Evolutionary conservation across 2,888 invertebrate species (phyloP), one percentile per base, ranked within the genome.

Genomic region (Eupelmus urozonus): DNA sequence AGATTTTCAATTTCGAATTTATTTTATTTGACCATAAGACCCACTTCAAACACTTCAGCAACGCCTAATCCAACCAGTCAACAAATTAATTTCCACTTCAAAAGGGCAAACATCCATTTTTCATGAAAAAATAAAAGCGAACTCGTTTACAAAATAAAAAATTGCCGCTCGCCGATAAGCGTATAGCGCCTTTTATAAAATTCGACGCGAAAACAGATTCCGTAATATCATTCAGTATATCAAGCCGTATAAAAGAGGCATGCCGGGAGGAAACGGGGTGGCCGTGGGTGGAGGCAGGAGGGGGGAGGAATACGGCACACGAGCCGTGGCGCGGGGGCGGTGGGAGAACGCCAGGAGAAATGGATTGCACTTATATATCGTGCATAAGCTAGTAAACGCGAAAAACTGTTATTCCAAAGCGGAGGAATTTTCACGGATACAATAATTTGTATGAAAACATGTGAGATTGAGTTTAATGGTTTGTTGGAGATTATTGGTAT

Each of bases 201-300:
- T 66, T 72, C 29, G 16, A 42, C 16, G 51, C 40, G 72, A 45
- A 72, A 79, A 82, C 78, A 72, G 80, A 79, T 72, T 81, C 67
- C 57, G 69, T 77, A 82, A 81, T 81, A 76, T 82, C 80, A 73
- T 75, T 73, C 76, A 75, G 79, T 73, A 80, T 78, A 80, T 79
- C 77, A 80, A 79, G 79, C 81, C 82, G 45, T 81, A 83, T 82
- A 81, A 83, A 80, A 82, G 76, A 76, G 71, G 78, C 76, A 77
- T 72, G 55, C 70, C 13, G 78, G 57, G 53, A 53, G 18, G 66
- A 45, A 20, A 53, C n/a, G 49, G 7, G 74, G 27, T n/a, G 40
- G n/a, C 40, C 51, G 55, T 25, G 57, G n/a, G 25, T 34, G 18
- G 59, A 67, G 18, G 55, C 71, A 70, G 78, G 74, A 79, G 79